Percentiles rank a stretch among this genome's conserved stretches.
Conservation (phyloP, 2,888 invertebrate genomes). For the Silvanus unidentatus region DNA sequence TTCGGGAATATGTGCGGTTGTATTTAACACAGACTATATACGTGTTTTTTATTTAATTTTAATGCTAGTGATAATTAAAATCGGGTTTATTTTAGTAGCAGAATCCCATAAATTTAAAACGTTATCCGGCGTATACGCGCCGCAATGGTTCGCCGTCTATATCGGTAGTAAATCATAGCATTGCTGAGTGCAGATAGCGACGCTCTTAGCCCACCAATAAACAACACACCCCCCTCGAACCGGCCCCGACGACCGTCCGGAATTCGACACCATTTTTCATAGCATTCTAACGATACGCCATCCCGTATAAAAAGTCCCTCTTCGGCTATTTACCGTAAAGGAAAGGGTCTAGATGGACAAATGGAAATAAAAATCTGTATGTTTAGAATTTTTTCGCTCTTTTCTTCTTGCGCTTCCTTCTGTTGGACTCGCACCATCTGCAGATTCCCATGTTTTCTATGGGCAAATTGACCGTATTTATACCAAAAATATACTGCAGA, state of each 20-base stretch:
- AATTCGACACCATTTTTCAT: conserved; percentile 43
- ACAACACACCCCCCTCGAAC: conserved; percentile 38
- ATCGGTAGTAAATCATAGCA: conserved; percentile 43
- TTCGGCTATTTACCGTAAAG: conserved; percentile 7
- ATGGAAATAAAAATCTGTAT: conserved; percentile 8
- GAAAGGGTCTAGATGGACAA: conserved; percentile 3
- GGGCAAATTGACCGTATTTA: conserved; percentile 6
- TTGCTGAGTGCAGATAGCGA: conserved; percentile 41
- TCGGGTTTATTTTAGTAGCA: conserved; percentile 34
- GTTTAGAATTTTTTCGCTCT: conserved; percentile 9
- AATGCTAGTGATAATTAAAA: conserved; percentile 40
- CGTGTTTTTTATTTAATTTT: conserved; percentile 34
- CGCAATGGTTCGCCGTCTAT: conserved; percentile 33
- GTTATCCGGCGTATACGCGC: conserved; percentile 28
- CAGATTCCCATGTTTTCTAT: conserved; percentile 9
- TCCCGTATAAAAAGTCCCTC: conserved; percentile 7
- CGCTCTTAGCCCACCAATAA: conserved; percentile 42
- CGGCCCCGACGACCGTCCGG: conserved; percentile 34
- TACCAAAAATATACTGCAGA: too few relatives aligned
- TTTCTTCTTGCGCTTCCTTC: conserved; percentile 1
- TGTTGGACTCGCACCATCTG: conserved; percentile 6
- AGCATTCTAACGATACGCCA: conserved; percentile 18
- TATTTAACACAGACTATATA: too few relatives aligned
- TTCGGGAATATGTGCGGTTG: too few relatives aligned
- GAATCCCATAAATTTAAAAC: conserved; percentile 33